A percentile compares a stretch with the other conserved stretches of the same genome.
Conservation (phyloP, 2,113 vertebrate genomes). For the Triplophysa tibetana region DNA sequence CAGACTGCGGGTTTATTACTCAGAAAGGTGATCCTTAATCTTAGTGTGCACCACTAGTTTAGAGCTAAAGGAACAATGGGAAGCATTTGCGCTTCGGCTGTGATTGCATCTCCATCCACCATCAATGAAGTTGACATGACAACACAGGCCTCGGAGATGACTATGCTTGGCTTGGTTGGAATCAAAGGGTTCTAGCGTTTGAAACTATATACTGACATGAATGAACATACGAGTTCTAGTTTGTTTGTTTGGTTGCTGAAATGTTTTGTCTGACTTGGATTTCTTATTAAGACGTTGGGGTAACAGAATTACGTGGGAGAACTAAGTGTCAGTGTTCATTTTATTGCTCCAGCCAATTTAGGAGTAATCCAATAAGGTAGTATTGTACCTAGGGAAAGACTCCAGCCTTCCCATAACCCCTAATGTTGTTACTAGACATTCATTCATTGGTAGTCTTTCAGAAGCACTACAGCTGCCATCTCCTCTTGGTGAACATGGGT, state of each 20-base stretch:
- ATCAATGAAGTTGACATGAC: conserved; percentile 14
- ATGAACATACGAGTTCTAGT: conserved; percentile 14
- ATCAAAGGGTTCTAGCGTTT: conserved; percentile 18
- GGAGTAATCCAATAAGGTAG: conserved; percentile 44
- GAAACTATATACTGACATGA: conserved; percentile 32
- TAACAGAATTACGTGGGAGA: neutral
- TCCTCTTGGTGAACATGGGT: conserved; percentile 32
- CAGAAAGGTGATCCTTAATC: neutral
- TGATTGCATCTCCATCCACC: conserved; percentile 12
- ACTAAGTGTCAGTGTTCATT: neutral
- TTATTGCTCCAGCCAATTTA: neutral
- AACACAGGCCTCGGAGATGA: conserved; percentile 33
- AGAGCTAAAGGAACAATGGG: conserved; percentile 4
- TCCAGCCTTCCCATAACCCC: conserved; percentile 44
- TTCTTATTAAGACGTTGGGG: neutral
- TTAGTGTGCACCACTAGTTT: conserved; percentile 19
- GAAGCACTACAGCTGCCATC: conserved; percentile 51
- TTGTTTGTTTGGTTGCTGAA: conserved; percentile 21
- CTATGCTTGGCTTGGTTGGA: conserved; percentile 33
- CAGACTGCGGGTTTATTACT: conserved; percentile 43
- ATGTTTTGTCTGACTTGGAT: neutral
- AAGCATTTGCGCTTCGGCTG: neutral
- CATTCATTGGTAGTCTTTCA: conserved; percentile 56
- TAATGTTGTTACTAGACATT: conserved; percentile 51
- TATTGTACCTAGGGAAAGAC: conserved; percentile 45